A percentile compares a stretch with the other conserved stretches of the same genome.
Conservation (phyloP, 2,797 vertebrate genomes). For the Sebastes variabilis region DNA sequence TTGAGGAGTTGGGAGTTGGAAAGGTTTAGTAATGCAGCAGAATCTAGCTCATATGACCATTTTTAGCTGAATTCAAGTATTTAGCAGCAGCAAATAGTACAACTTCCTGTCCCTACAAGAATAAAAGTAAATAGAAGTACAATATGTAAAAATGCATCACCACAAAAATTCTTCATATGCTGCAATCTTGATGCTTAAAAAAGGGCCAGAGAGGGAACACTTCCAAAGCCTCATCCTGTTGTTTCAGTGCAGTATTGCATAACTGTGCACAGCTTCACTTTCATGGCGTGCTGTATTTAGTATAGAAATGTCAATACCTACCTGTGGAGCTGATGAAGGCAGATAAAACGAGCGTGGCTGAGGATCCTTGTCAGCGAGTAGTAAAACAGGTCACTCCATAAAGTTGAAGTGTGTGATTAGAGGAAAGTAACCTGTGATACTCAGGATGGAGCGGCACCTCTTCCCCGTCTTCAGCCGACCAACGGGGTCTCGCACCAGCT, state of each 20-base stretch:
- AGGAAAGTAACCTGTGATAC: conserved; percentile 23
- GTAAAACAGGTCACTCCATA: conserved; percentile 67
- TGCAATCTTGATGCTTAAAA: background rate
- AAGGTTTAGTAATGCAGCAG: background rate
- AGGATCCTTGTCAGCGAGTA: conserved; percentile 35
- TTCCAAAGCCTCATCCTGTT: background rate
- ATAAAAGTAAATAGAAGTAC: background rate
- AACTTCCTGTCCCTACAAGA: background rate
- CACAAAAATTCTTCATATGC: no score
- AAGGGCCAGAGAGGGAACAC: background rate
- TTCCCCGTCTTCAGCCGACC: background rate
- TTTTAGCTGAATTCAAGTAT: background rate
- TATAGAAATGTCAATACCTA: conserved; percentile 62
- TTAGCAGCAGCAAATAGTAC: background rate
- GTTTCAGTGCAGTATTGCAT: background rate
- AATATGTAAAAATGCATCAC: background rate
- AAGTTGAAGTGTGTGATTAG: conserved; percentile 65
- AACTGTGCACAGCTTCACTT: conserved; percentile 1
- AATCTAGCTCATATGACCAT: background rate
- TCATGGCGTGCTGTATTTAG: conserved; percentile 21
- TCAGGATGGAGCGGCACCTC: conserved; percentile 11
- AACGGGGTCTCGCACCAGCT: conserved; percentile 11
- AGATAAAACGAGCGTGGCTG: conserved; percentile 47
- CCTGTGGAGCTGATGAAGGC: conserved; percentile 63
- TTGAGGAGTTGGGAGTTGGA: background rate